Conservation (phyloP, 92 coral and sea anemone genomes). For the Meandrina meandrites region DNA sequence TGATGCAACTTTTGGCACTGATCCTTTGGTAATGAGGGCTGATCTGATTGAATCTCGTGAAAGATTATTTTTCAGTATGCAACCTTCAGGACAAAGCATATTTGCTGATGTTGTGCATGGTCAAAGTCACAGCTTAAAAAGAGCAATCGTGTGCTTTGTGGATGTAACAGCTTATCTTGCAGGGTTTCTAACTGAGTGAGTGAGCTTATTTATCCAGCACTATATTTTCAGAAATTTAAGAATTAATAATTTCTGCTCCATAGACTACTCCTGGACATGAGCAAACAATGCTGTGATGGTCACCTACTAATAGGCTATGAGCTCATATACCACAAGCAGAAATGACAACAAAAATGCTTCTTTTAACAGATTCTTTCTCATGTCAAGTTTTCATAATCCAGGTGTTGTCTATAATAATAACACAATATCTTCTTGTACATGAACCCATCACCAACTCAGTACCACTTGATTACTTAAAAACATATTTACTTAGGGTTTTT, state of each 20-base stretch:
- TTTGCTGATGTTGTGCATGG: constrained; percentile 39
- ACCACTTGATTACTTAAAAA: neutral
- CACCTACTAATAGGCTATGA: too few relatives aligned
- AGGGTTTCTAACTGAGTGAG: constrained; percentile 16
- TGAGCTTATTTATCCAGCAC: neutral
- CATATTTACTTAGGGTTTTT: too few relatives aligned
- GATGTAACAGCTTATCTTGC: constrained; percentile 23
- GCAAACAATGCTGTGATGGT: too few relatives aligned
- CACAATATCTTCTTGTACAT: too few relatives aligned
- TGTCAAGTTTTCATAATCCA: too few relatives aligned
- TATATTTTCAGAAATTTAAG: neutral
- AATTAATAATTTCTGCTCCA: too few relatives aligned
- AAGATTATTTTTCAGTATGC: constrained; percentile 9
- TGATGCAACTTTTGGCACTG: constrained; percentile 40
- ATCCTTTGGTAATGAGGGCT: constrained; percentile 40
- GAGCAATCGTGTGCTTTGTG: too few relatives aligned
- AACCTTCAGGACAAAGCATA: constrained; percentile 35
- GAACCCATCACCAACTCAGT: neutral
- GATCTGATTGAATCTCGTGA: constrained; percentile 35
- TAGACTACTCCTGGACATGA: too few relatives aligned
- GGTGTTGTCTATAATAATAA: too few relatives aligned
- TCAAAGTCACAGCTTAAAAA: constrained; percentile 9
- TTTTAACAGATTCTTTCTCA: too few relatives aligned
- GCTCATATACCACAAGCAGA: too few relatives aligned
- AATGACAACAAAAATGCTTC: too few relatives aligned